phyloP scores from a whole-genome alignment of 2,888 invertebrate species.

The Heteropelma amictum region DNA sequence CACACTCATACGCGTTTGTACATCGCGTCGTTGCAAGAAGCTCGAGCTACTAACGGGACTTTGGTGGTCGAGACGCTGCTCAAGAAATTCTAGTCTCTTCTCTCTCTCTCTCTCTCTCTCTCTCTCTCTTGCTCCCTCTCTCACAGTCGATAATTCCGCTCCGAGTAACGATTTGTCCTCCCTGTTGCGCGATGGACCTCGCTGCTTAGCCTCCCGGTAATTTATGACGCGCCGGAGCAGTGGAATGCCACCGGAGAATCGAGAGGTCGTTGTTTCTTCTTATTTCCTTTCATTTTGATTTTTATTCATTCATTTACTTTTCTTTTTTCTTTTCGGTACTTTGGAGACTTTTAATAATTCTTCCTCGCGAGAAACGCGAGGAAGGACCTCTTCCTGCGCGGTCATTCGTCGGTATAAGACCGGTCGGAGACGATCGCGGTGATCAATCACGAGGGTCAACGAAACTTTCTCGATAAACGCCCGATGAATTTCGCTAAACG shows the following conservation, averaged over 20 bases:
- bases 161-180: not conserved
- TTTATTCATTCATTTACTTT: too few relatives aligned
- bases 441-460: too few relatives aligned
- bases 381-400: too few relatives aligned
- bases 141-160: not conserved
- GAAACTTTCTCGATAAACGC: too few relatives aligned
- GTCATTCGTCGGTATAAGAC: too few relatives aligned
- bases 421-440: too few relatives aligned
- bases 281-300: too few relatives aligned
- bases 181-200: not conserved
- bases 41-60: slow-evolving; percentile 48
- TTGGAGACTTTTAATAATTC: too few relatives aligned
- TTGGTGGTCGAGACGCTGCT: slow-evolving; percentile 49
- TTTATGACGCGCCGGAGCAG: slow-evolving; percentile 29
- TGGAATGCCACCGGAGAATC: slow-evolving; percentile 19
- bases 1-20: not conserved
- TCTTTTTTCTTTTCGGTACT: too few relatives aligned
- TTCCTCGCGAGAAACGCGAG: too few relatives aligned
- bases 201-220: slow-evolving; percentile 8
- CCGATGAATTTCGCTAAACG: too few relatives aligned
- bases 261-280: too few relatives aligned
- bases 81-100: slow-evolving; percentile 28
- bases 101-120: not conserved
- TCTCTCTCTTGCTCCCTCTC: not conserved
- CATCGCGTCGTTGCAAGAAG: not conserved